Percentiles rank a stretch among this genome's conserved stretches.
Evolutionary conservation across 2,797 vertebrate species (phyloP).

Genomic region (Pipistrellus pipistrellus): DNA sequence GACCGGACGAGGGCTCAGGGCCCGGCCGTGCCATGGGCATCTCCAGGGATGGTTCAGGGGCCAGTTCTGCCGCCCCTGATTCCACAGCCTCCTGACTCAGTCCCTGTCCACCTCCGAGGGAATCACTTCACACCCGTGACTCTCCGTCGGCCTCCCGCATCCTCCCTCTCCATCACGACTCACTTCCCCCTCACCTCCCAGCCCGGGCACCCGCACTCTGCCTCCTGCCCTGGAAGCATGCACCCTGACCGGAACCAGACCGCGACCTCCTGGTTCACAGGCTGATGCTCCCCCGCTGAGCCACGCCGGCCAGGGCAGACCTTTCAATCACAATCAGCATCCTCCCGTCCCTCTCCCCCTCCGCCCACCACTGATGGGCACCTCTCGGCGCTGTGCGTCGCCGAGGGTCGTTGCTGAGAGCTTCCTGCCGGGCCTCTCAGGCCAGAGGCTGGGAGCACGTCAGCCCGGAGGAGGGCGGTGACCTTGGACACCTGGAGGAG

Average conservation of each 20-base stretch:
- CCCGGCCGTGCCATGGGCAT: fast-evolving
- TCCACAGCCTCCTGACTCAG: not conserved
- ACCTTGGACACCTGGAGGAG: not conserved
- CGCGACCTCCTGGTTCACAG: not conserved
- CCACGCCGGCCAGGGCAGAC: too few relatives aligned
- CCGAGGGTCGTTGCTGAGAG: not conserved
- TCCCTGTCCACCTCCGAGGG: not conserved
- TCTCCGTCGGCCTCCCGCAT: not conserved
- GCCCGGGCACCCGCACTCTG: not conserved
- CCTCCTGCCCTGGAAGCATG: not conserved
- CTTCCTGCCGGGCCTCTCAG: not conserved
- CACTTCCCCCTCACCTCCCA: not conserved
- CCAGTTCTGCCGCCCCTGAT: not conserved
- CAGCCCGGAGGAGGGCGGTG: not conserved
- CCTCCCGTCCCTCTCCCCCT: not conserved
- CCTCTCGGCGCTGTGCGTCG: not conserved
- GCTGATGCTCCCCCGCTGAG: too few relatives aligned
- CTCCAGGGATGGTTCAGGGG: not conserved
- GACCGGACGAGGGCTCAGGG: not conserved
- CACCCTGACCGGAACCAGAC: too few relatives aligned
- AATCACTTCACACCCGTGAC: not conserved
- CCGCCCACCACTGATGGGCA: not conserved
- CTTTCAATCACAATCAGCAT: not conserved
- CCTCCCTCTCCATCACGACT: not conserved
- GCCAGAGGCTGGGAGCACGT: not conserved